phyloP scores from a whole-genome alignment of 37 sponge, comb jelly and placozoan genomes.

The Axinella damicornis region DNA sequence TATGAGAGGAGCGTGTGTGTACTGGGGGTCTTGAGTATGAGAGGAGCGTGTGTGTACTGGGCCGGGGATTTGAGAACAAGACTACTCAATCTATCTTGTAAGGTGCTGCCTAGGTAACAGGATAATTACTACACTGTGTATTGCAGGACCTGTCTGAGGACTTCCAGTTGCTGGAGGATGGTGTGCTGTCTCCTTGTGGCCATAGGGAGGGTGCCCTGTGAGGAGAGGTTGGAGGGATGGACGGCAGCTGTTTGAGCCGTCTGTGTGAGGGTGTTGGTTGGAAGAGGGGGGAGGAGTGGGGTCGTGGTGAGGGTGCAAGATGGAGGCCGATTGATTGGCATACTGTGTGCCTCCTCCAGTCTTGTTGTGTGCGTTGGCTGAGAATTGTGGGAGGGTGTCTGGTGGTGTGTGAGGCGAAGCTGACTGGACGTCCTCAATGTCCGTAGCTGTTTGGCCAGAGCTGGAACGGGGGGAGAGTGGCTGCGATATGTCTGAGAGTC shows the following conservation, averaged over 20 bases:
- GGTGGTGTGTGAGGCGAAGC: background rate
- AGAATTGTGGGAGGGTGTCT: background rate
- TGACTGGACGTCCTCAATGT: background rate
- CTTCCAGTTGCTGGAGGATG: conserved; percentile 30
- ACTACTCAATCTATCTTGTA: too few species aligned
- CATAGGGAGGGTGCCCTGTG: background rate
- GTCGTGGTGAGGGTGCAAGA: background rate
- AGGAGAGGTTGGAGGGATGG: background rate
- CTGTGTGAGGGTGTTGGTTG: background rate
- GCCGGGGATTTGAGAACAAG: too few species aligned
- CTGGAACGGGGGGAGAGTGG: conserved; percentile 23
- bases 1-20: background rate
- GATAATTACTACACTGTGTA: too few species aligned
- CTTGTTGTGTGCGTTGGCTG: background rate
- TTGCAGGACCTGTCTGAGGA: conserved; percentile 12
- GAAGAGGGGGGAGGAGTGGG: background rate
- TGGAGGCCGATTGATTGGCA: background rate
- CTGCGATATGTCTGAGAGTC: too few species aligned
- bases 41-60: background rate
- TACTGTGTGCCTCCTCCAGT: background rate
- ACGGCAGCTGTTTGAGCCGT: background rate
- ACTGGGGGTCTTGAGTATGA: background rate
- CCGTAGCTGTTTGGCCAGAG: background rate
- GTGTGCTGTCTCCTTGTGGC: conserved; percentile 21
- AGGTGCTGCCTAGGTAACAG: too few species aligned